Conservation (phyloP, 2,888 invertebrate species). For the Pandemis heparana region DNA sequence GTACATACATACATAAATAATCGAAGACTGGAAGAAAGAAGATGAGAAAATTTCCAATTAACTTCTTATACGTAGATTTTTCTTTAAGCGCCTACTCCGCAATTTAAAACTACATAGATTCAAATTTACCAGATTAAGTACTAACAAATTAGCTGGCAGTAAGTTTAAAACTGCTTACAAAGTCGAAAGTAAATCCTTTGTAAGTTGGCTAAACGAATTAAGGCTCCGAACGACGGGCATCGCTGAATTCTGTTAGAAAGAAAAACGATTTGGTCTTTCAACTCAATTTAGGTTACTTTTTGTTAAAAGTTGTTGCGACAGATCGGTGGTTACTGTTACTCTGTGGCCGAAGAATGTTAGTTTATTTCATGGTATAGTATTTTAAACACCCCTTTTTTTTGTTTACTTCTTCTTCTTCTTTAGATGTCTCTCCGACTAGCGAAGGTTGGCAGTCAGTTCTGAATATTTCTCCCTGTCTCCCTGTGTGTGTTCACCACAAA, state of each 20-base stretch:
- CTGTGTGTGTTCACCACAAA: too few relatives aligned
- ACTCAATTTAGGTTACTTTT: not conserved
- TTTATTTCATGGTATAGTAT: too few relatives aligned
- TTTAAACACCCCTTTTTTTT: too few relatives aligned
- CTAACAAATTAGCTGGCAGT: conserved; percentile 5
- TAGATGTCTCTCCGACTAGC: too few relatives aligned
- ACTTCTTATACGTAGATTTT: not conserved
- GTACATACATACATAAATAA: too few relatives aligned
- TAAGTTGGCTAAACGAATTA: conserved; percentile 16
- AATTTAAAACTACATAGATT: not conserved
- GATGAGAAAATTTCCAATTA: not conserved
- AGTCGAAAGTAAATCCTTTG: conserved; percentile 4
- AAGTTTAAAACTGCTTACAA: conserved; percentile 11
- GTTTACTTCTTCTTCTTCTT: too few relatives aligned
- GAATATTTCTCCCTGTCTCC: too few relatives aligned
- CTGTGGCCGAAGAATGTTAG: not conserved
- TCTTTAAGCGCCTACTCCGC: not conserved
- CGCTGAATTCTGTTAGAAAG: conserved; percentile 2
- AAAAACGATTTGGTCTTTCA: conserved; percentile 2
- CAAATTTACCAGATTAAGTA: conserved; percentile 9
- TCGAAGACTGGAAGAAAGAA: too few relatives aligned
- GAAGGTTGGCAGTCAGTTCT: too few relatives aligned
- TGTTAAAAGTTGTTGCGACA: not conserved
- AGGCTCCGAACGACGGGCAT: not conserved
- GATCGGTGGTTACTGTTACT: not conserved